Base-by-base conservation (phyloP, 1,140 invertebrate species). In the Latrodectus geometricus region DNA sequence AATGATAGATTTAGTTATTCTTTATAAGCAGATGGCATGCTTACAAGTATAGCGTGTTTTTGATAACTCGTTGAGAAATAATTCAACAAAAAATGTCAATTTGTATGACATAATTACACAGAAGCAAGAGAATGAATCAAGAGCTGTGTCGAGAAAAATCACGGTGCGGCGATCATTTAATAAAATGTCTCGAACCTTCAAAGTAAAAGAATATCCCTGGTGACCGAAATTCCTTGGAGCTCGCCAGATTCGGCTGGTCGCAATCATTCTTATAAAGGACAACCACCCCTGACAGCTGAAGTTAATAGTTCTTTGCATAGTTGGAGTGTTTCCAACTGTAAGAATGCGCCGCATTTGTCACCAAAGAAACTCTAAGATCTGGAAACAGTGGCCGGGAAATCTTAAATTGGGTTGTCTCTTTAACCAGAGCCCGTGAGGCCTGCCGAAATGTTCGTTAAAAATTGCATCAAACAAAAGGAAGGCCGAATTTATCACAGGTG, bases 311-410 rank as follows among this genome's bases (percentile, higher is more conserved):
- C 52, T 54, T 56, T 76, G 21, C 20, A 76, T 76, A 56, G 50
- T 76, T 76, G 74, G 74, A 76, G 52, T 56, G 52, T 23, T 76
- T 61, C 74, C 74, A 76, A 61, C 0, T 0, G 8, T 56, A 12
- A 76, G 52, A 76, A 76, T 76, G 52, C 12, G n/a, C 48, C 11
- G 52, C 52, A 49, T 74, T 76, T 76, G 52, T 76, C 74, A 56
- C 52, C 50, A 74, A 74, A 74, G n/a, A 52, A 74, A 54, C n/a
- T 56, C 54, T 17, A 61, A 11, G 17, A 3, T 61, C 54, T 17
- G 54, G 17, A 17, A 11, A 61, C 17, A 14, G 8, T 61, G 54
- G 54, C 11, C 54, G 17, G 17, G 8, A 61, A 17, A 14, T 61
- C 54, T 61, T 61, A 11, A 61, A 11, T 11, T 14, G 54, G 54